Percentiles rank a stretch among this genome's conserved stretches.
Evolutionary conservation across 2,113 vertebrate genomes (phyloP).

Genomic region (Paramisgurnus dabryanus): DNA sequence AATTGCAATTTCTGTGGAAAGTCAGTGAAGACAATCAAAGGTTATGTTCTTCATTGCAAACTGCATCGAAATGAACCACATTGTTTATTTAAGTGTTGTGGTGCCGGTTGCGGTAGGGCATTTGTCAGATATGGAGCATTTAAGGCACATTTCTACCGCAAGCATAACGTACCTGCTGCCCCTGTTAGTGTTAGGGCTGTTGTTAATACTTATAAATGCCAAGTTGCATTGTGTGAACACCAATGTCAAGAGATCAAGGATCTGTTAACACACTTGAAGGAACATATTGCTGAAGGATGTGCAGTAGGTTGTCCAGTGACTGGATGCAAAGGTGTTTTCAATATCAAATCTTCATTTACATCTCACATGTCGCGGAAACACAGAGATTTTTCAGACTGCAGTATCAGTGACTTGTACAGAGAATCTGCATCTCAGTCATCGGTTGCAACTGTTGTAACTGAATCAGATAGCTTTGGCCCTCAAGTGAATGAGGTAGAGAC

Average conservation of each 20-base stretch:
- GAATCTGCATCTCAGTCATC: no score
- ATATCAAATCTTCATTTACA: slow-evolving; percentile 56
- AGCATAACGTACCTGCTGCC: slow-evolving; percentile 19
- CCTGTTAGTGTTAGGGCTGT: slow-evolving; percentile 24
- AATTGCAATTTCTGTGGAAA: slow-evolving; percentile 13
- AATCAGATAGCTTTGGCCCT: no score
- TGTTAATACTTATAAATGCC: slow-evolving; percentile 34
- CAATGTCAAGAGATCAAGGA: slow-evolving; percentile 46
- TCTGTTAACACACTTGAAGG: slow-evolving; percentile 50
- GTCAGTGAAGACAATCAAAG: slow-evolving; percentile 2
- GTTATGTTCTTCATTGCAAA: slow-evolving; percentile 40
- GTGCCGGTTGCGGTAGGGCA: background rate
- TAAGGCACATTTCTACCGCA: slow-evolving; percentile 34
- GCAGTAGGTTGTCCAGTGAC: slow-evolving; percentile 49
- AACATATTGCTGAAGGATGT: slow-evolving; percentile 47
- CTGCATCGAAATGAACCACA: slow-evolving; percentile 34
- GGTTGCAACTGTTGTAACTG: no score
- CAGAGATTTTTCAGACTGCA: background rate
- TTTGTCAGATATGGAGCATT: slow-evolving; percentile 24
- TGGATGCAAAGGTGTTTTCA: slow-evolving; percentile 47
- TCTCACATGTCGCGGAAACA: slow-evolving; percentile 57
- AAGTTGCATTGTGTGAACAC: slow-evolving; percentile 23
- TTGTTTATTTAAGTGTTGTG: slow-evolving; percentile 36
- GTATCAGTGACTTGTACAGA: background rate
- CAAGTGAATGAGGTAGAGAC: background rate